These are phyloP conservation scores for human (Homo sapiens) DNA, from an alignment of 2,113 vertebrate genomes.

Conservation along the genomic window GRCh38 chr22:17884501-17885000, in stretches of 20 bases:
- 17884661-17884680: background rate
- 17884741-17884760: background rate
- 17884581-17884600: background rate
- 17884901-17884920: rapidly evolving
- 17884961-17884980: background rate
- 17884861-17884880: background rate
- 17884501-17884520: conserved; percentile 59
- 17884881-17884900: background rate
- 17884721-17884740: background rate
- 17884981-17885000: background rate
- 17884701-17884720: background rate
- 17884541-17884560: background rate
- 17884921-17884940: background rate
- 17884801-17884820: background rate
- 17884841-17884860: background rate
- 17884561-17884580: background rate
- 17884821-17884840: rapidly evolving
- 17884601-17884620: background rate
- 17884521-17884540: conserved; percentile 36
- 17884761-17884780: background rate
- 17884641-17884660: conserved; percentile 20
- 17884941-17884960: background rate
- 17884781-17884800: background rate
- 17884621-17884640: conserved; percentile 26
- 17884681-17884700: background rate